These are phyloP conservation scores for Megatriorchis doriae DNA, from an alignment of 2,113 vertebrate genomes.

Conservation along the genomic window DNA sequence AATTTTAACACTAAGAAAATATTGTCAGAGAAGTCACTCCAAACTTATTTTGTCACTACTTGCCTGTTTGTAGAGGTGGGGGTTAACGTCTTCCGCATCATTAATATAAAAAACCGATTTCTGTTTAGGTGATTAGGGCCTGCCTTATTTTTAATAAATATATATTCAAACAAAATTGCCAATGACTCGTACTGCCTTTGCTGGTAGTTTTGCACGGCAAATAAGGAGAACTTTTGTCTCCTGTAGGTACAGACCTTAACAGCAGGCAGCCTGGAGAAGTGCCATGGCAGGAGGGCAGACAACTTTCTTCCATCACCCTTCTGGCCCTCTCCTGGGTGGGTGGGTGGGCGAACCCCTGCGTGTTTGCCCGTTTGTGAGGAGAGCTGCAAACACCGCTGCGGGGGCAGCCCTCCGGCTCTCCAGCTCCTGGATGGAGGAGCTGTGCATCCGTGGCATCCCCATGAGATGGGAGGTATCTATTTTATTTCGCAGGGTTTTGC, in stretches of 20 bases:
- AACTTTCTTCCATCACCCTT: neutral
- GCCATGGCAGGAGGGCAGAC: fast-evolving
- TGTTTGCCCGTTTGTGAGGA: neutral
- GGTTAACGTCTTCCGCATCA: neutral
- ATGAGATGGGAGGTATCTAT: neutral
- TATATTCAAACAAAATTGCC: neutral
- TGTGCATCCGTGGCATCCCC: neutral
- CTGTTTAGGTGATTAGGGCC: neutral
- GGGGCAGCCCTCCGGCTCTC: neutral
- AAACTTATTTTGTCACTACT: neutral
- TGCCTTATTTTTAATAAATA: neutral
- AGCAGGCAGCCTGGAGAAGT: neutral
- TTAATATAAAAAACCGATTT: neutral
- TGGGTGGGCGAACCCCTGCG: neutral
- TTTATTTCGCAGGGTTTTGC: neutral
- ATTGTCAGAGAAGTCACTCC: neutral
- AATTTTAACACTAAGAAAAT: neutral
- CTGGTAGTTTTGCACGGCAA: neutral
- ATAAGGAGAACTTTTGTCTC: neutral
- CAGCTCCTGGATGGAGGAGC: neutral
- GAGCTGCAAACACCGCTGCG: too few species aligned
- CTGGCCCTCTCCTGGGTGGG: fast-evolving
- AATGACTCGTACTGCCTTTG: neutral
- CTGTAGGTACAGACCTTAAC: neutral
- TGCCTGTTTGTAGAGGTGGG: neutral